phyloP scores from a whole-genome alignment of 1,140 invertebrate species.

The Macrosteles quadrilineatus region DNA sequence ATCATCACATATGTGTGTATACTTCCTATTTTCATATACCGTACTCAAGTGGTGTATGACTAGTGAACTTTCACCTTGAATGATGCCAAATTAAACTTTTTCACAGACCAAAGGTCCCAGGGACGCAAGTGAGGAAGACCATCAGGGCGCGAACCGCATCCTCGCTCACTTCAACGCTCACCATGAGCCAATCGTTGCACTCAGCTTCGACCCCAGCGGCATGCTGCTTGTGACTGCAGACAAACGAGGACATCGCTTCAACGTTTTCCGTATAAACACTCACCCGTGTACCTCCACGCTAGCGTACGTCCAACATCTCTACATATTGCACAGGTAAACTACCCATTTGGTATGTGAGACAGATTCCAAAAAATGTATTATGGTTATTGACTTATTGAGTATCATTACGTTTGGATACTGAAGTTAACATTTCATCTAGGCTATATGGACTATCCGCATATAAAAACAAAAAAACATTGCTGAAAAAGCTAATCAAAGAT shows the following conservation, averaged over 20 bases:
- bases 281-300: constrained; percentile 86
- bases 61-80: too few relatives aligned
- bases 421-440: too few relatives aligned
- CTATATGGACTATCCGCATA: too few relatives aligned
- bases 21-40: too few relatives aligned
- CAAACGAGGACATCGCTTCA: constrained; percentile 92
- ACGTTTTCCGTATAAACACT: constrained; percentile 92
- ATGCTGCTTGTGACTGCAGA: constrained; percentile 91
- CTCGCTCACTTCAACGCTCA: constrained; percentile 92
- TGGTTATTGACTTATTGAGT: too few relatives aligned
- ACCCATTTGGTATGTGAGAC: too few relatives aligned
- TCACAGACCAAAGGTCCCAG: constrained; percentile 36
- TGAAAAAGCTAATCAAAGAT: too few relatives aligned
- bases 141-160: constrained; percentile 34
- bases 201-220: constrained; percentile 92
- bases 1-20: too few relatives aligned
- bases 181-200: constrained; percentile 83
- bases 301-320: constrained; percentile 94
- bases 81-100: too few relatives aligned
- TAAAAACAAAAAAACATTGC: too few relatives aligned
- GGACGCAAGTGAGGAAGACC: constrained; percentile 32
- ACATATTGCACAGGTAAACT: constrained; percentile 87
- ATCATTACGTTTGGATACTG: constrained; percentile 1
- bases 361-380: too few relatives aligned
- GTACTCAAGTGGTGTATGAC: too few relatives aligned